Percentiles rank a stretch among this genome's conserved stretches.
phyloP scores from a whole-genome alignment of 2,797 vertebrate species.

The Catharus ustulatus region DNA sequence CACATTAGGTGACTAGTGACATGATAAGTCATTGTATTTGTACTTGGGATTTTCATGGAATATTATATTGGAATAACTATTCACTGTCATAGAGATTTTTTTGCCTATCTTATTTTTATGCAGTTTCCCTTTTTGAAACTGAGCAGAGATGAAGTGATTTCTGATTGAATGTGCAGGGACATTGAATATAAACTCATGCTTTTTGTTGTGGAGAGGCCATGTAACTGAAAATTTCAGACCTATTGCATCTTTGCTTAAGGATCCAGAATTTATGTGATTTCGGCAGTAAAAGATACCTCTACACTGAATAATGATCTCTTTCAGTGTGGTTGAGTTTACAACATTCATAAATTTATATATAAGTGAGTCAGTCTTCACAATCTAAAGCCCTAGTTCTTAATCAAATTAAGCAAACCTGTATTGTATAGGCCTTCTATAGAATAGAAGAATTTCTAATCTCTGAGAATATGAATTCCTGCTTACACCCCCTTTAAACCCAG shows the following conservation, averaged over 20 bases:
- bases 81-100: not conserved
- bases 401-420: not conserved
- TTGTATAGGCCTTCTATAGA: not conserved
- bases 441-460: not conserved
- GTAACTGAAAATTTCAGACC: not conserved
- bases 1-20: not conserved
- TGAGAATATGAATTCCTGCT: not conserved
- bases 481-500: accelerated
- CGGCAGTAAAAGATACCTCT: not conserved
- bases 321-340: not conserved
- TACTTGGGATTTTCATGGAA: not conserved
- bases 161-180: not conserved
- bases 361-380: not conserved
- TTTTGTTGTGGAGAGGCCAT: not conserved
- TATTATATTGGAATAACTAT: not conserved
- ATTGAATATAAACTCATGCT: not conserved
- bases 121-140: not conserved
- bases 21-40: not conserved
- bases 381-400: not conserved
- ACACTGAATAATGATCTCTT: not conserved
- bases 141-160: not conserved
- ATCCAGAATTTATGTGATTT: not conserved
- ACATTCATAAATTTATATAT: not conserved
- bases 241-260: not conserved
- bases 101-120: not conserved